A percentile compares a stretch with the other conserved stretches of the same genome.
phyloP scores from a whole-genome alignment of 1,140 invertebrate genomes.

The Metaphire vulgaris region DNA sequence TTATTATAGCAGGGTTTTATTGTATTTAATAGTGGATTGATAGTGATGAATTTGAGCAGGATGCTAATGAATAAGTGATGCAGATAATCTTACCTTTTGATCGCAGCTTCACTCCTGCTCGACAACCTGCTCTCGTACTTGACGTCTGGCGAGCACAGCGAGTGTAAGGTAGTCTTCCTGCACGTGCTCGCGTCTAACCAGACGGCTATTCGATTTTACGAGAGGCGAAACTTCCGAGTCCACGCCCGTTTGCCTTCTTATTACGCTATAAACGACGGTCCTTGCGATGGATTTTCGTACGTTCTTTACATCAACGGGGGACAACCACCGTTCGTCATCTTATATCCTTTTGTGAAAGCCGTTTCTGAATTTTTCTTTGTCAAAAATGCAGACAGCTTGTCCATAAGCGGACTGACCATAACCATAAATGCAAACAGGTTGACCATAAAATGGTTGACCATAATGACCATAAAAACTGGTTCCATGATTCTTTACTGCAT shows the following conservation, averaged over 20 bases:
- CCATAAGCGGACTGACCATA: not conserved
- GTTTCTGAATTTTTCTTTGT: not conserved
- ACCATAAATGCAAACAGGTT: too few species aligned
- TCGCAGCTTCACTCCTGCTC: slow-evolving; percentile 73
- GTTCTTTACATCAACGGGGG: slow-evolving; percentile 94
- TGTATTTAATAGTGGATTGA: not conserved
- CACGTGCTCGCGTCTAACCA: slow-evolving; percentile 91
- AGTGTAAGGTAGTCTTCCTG: slow-evolving; percentile 87
- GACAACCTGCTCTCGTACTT: slow-evolving; percentile 78
- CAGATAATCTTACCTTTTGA: not conserved
- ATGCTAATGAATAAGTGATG: not conserved
- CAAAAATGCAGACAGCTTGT: not conserved
- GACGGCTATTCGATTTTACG: slow-evolving; percentile 90
- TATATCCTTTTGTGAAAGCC: slow-evolving; percentile 49
- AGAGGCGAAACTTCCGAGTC: slow-evolving; percentile 69
- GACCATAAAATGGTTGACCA: too few species aligned
- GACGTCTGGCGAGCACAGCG: slow-evolving; percentile 56
- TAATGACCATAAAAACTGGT: too few species aligned
- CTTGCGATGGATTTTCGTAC: slow-evolving; percentile 91
- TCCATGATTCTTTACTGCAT: not conserved
- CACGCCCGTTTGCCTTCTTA: slow-evolving; percentile 93
- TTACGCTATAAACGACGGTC: slow-evolving; percentile 85
- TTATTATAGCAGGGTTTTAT: not conserved
- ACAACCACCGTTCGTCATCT: slow-evolving; percentile 73
- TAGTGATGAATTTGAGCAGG: not conserved